Base-by-base conservation (phyloP, 2,888 invertebrate genomes). In the Conus canariensis region DNA sequence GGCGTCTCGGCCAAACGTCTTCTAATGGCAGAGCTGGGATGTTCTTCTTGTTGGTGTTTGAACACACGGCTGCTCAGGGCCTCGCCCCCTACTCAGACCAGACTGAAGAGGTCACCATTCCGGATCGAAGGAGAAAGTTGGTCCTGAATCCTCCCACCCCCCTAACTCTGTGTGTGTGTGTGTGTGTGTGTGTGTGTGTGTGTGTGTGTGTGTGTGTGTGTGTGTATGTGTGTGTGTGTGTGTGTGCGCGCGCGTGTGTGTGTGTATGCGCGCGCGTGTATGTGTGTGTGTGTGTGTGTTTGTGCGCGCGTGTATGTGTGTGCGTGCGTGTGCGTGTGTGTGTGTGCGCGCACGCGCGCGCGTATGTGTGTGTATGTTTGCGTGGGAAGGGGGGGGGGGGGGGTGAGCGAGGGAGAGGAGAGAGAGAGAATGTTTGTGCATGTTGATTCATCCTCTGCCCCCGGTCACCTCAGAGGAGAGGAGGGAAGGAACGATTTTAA, bases 11-110 rank as follows among this genome's bases (percentile, higher is more conserved):
- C 30, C 25, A 85, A 85, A 85, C 85, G 56, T 56, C 85, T 59
- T 8, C 45, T 59, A 59, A 60, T 10, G 14, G 14, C 25, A 16
- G 64, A 64, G n/a, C 64, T 64, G 85, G 64, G 85, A 85, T 85
- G 85, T 60, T 85, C 85, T 85, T 85, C 85, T 85, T 60, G 59
- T 60, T 85, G 64, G 30, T 64, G 85, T 85, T 85, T 85, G 85
- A 59, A 64, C 85, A 85, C 60, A 60, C 30, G 19, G 9, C 60
- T 30, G 64, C 30, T 85, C 64, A 12, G 64, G 60, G 64, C 25
- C 64, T n/a, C 85, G 6, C n/a, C 64, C 30, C 85, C 14, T 4
- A 56, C 5, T 56, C 19, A 4, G 82, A 56, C 7, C 82, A 82
- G 45, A 8, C 5, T 45, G 30, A 30, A 77, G 77, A 30, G 30